Conservation (phyloP, 2,797 vertebrate species). For the Varecia variegata region DNA sequence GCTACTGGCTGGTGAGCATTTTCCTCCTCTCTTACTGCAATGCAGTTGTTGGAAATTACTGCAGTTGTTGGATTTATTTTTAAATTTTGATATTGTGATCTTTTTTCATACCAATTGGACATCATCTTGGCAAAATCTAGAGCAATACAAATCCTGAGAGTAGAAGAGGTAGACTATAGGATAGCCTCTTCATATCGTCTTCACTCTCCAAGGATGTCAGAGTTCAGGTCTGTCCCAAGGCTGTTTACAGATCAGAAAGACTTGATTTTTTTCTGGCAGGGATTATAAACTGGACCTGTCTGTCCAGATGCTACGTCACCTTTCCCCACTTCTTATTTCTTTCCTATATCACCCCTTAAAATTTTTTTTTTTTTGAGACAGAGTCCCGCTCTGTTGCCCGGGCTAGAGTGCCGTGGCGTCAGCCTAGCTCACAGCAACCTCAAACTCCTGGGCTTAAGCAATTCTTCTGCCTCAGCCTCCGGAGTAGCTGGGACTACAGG, state of each 20-base stretch:
- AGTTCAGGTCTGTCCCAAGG: neutral
- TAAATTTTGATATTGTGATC: neutral
- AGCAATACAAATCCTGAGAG: neutral
- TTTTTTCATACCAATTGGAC: neutral
- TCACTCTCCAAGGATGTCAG: no score
- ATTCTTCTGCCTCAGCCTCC: no score
- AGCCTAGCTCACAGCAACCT: no score
- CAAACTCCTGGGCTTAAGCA: no score
- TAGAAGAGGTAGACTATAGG: neutral
- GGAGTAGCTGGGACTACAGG: no score
- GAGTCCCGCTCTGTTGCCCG: no score
- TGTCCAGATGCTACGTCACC: neutral
- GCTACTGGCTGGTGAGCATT: neutral
- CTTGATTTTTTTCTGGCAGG: neutral
- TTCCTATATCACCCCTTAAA: neutral
- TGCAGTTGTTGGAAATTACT: neutral
- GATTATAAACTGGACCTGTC: neutral
- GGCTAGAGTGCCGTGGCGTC: no score
- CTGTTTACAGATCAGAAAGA: neutral
- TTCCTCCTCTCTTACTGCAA: neutral
- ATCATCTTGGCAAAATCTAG: neutral
- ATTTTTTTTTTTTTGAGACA: no score
- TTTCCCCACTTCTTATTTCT: neutral
- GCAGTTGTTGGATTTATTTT: neutral
- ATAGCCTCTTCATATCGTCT: neutral